These are phyloP conservation scores for Agonum fuliginosum DNA, from an alignment of 2,888 invertebrate species.

Conservation along the genomic window DNA sequence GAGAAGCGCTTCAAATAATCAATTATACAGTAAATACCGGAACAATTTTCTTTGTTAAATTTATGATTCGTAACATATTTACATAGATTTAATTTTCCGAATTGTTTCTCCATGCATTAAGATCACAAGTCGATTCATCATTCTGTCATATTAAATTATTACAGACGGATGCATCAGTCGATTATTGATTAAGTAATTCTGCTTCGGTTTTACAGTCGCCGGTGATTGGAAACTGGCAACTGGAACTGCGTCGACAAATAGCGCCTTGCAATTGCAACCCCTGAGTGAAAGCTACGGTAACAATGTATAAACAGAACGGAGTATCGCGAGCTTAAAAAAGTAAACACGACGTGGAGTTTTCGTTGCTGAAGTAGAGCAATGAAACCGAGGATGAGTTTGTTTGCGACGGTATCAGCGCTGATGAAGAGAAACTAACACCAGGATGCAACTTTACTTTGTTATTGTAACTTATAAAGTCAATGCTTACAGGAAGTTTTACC, in stretches of 20 bases:
- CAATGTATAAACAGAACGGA: constrained; percentile 33
- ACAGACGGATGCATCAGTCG: constrained; percentile 23
- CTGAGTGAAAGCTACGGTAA: constrained; percentile 30
- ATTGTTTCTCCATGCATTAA: constrained; percentile 25
- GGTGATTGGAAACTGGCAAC: constrained; percentile 3
- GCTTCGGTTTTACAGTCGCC: constrained; percentile 11
- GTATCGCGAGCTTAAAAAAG: constrained; percentile 38
- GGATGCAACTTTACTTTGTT: too few relatives aligned
- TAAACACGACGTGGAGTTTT: neutral
- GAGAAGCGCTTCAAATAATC: too few relatives aligned
- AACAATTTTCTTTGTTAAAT: neutral
- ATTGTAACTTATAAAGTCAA: too few relatives aligned
- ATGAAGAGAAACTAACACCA: too few relatives aligned
- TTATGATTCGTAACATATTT: neutral
- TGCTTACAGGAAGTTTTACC: too few relatives aligned
- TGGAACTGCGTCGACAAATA: constrained; percentile 30
- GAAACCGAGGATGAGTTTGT: constrained; percentile 5
- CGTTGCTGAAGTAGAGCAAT: constrained; percentile 6
- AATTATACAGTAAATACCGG: neutral
- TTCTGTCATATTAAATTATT: constrained; percentile 44
- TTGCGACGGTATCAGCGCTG: too few relatives aligned
- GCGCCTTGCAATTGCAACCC: neutral
- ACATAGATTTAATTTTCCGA: constrained; percentile 6
- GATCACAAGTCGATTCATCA: constrained; percentile 26
- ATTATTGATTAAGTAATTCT: constrained; percentile 38